Percentiles rank a stretch among this genome's conserved stretches.
These are phyloP conservation scores for Arctocebus calabarensis DNA, from an alignment of 2,797 vertebrate species.

Conservation along the genomic window DNA sequence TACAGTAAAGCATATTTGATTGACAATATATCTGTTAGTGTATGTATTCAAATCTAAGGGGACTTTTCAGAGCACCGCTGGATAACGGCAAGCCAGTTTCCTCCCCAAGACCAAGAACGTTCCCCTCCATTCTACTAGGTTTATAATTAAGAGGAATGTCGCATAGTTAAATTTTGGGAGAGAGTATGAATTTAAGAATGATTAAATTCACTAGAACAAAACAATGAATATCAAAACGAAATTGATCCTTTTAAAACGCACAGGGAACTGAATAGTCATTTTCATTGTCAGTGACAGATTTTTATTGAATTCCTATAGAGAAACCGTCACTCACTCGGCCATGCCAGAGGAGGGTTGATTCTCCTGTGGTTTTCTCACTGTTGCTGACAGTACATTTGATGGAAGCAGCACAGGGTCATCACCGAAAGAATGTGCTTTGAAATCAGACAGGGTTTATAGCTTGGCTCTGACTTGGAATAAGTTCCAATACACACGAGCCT, in stretches of 20 bases:
- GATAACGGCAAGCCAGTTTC: neutral
- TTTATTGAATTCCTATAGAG: neutral
- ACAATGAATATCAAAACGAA: neutral
- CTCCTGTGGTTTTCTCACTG: neutral
- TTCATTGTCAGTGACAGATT: neutral
- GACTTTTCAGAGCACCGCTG: neutral
- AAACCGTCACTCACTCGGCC: neutral
- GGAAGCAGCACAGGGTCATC: neutral
- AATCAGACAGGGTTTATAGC: neutral
- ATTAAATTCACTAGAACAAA: neutral
- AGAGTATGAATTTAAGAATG: neutral
- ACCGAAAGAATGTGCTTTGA: neutral
- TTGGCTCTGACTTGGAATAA: neutral
- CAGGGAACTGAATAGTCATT: neutral
- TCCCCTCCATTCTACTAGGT: neutral
- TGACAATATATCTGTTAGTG: neutral
- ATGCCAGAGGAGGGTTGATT: fast-evolving
- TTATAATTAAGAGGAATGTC: neutral
- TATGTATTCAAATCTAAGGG: neutral
- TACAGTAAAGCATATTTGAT: neutral
- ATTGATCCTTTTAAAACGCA: neutral
- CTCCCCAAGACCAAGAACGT: neutral
- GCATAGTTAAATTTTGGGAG: neutral
- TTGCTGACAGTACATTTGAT: neutral
- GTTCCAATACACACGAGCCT: neutral